Conservation (phyloP, 2,888 invertebrate genomes). For the Hemicrepidius hirtus region DNA sequence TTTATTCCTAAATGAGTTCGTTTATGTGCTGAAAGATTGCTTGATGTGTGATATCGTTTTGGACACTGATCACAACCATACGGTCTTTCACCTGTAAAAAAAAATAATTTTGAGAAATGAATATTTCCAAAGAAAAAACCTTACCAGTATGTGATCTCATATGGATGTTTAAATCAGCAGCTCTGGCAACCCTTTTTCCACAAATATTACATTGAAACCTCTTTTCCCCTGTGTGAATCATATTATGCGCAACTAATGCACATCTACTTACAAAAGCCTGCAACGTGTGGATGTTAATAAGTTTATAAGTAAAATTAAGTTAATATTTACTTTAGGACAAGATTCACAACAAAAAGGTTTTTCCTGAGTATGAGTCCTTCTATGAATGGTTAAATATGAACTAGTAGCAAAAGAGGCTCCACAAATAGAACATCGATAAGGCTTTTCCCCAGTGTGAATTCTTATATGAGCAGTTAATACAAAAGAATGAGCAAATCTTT, state of each 20-base stretch:
- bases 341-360: constrained; percentile 67
- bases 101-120: no score
- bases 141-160: constrained; percentile 69
- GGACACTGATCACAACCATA: constrained; percentile 67
- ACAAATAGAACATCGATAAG: constrained; percentile 66
- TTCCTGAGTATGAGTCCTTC: constrained; percentile 67
- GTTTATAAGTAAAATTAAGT: background rate
- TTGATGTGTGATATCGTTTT: constrained; percentile 68
- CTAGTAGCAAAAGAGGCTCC: constrained; percentile 66
- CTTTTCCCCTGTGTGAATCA: constrained; percentile 68
- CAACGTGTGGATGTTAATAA: constrained; percentile 41
- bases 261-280: constrained; percentile 68
- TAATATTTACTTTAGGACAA: constrained; percentile 63
- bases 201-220: constrained; percentile 67
- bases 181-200: constrained; percentile 65
- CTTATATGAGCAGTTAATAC: constrained; percentile 66
- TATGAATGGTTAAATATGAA: constrained; percentile 69
- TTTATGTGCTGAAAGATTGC: constrained; percentile 68
- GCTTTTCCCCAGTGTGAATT: constrained; percentile 69
- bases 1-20: constrained; percentile 66
- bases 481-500: constrained; percentile 68
- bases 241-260: constrained; percentile 65
- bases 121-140: no score
- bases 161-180: constrained; percentile 67
- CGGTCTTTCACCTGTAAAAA: constrained; percentile 68